These are phyloP conservation scores for Salpingus planirostris DNA, from an alignment of 2,888 invertebrate species.

Conservation along the genomic window DNA sequence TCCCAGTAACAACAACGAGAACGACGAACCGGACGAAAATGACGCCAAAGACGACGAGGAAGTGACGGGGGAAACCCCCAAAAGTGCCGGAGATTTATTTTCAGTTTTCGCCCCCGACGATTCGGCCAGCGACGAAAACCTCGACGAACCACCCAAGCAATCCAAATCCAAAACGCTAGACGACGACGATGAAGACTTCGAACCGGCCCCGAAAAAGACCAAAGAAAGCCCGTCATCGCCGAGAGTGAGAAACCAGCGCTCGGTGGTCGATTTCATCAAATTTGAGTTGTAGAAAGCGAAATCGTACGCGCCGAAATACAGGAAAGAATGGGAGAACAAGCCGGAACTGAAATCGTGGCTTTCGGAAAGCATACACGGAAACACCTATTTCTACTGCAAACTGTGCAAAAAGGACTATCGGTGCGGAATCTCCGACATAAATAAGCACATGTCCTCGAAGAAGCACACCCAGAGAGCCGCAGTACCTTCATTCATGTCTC, in stretches of 20 bases:
- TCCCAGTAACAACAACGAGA: conserved; percentile 6
- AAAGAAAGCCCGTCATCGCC: conserved; percentile 3
- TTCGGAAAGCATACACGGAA: conserved; percentile 34
- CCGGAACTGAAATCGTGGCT: conserved; percentile 37
- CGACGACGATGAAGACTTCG: conserved; percentile 20
- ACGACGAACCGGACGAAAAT: conserved; percentile 21
- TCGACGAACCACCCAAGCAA: conserved; percentile 11
- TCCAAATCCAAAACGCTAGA: conserved; percentile 17
- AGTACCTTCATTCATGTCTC: conserved; percentile 19
- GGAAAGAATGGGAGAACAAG: conserved; percentile 37
- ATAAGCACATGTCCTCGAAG: conserved; percentile 36
- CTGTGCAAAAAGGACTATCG: conserved; percentile 38
- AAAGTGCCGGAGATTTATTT: conserved; percentile 28
- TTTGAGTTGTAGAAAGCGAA: conserved; percentile 16
- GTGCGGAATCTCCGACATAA: conserved; percentile 35
- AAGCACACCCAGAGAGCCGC: conserved; percentile 31
- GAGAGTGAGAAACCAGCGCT: conserved; percentile 6
- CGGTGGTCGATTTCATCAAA: neutral
- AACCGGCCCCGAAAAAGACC: conserved; percentile 22
- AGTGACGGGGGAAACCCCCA: neutral
- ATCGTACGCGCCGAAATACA: conserved; percentile 36
- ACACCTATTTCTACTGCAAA: conserved; percentile 36
- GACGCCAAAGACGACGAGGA: neutral
- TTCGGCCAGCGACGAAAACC: conserved; percentile 21
- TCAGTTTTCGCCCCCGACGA: conserved; percentile 27